A percentile compares a stretch with the other conserved stretches of the same genome.
Conservation (phyloP, 2,113 vertebrate genomes). For the Hiodon alosoides region DNA sequence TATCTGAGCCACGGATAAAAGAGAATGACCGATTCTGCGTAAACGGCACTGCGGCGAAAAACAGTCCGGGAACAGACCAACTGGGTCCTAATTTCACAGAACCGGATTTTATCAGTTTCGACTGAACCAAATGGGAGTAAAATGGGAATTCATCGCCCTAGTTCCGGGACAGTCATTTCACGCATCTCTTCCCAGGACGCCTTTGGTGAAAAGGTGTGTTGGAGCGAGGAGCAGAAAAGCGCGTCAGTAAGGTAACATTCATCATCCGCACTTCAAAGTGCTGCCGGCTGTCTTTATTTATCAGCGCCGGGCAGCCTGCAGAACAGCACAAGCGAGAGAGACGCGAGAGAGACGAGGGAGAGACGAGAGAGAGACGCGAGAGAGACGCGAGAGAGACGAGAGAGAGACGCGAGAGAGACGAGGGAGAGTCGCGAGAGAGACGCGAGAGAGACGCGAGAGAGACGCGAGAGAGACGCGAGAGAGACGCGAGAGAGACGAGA, state of each 20-base stretch:
- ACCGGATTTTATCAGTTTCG: too few species aligned
- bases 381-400: too few species aligned
- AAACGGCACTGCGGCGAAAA: too few species aligned
- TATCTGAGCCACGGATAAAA: too few species aligned
- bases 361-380: background rate
- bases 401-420: background rate
- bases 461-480: background rate
- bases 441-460: background rate
- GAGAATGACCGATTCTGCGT: too few species aligned
- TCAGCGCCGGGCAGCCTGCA: background rate
- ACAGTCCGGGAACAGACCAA: too few species aligned
- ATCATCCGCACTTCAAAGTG: conserved; percentile 22
- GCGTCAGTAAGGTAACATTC: conserved; percentile 23
- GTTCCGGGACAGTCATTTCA: background rate
- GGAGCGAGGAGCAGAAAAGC: background rate
- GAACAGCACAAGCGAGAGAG: background rate
- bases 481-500: background rate
- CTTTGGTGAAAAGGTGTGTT: conserved; percentile 18
- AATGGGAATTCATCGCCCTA: too few species aligned
- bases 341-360: too few species aligned
- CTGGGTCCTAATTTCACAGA: too few species aligned
- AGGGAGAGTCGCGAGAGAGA: too few species aligned
- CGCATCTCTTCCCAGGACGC: conserved; percentile 9
- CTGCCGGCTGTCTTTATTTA: background rate
- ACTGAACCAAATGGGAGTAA: too few species aligned